Evolutionary conservation across 2,113 vertebrate genomes (phyloP).

Genomic region (Xyrauchen texanus): DNA sequence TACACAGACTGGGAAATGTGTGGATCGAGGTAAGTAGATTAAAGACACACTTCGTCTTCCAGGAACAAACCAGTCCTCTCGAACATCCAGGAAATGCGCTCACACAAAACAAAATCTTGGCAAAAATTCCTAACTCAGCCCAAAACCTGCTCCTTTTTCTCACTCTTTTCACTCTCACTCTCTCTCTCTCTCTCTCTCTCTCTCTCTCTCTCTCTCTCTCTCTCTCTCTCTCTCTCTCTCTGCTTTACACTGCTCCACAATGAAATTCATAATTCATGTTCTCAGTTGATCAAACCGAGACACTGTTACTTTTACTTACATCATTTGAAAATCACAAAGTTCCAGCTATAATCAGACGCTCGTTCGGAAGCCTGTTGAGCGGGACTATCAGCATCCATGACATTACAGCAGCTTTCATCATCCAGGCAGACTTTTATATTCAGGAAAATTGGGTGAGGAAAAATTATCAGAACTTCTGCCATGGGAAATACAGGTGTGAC

Average conservation of each 20-base stretch:
- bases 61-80: conserved; percentile 74
- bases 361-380: conserved; percentile 68
- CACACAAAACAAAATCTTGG: conserved; percentile 42
- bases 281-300: conserved; percentile 58
- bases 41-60: conserved; percentile 76
- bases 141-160: conserved; percentile 44
- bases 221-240: conserved; percentile 49
- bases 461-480: neutral
- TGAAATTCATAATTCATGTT: conserved; percentile 51
- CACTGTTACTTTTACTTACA: conserved; percentile 76
- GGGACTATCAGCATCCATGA: conserved; percentile 64
- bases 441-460: conserved; percentile 41
- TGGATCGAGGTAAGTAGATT: conserved; percentile 82
- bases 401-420: conserved; percentile 75
- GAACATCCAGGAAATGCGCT: conserved; percentile 51
- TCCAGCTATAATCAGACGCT: conserved; percentile 75
- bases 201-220: conserved; percentile 45
- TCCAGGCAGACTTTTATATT: conserved; percentile 57
- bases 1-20: conserved; percentile 63
- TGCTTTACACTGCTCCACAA: neutral
- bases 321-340: conserved; percentile 69
- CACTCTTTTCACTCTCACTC: no score
- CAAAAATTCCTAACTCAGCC: conserved; percentile 58
- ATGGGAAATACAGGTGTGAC: conserved; percentile 30
- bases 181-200: conserved; percentile 51